phyloP scores from a whole-genome alignment of 1,140 invertebrate genomes.

The Homalodisca vitripennis region DNA sequence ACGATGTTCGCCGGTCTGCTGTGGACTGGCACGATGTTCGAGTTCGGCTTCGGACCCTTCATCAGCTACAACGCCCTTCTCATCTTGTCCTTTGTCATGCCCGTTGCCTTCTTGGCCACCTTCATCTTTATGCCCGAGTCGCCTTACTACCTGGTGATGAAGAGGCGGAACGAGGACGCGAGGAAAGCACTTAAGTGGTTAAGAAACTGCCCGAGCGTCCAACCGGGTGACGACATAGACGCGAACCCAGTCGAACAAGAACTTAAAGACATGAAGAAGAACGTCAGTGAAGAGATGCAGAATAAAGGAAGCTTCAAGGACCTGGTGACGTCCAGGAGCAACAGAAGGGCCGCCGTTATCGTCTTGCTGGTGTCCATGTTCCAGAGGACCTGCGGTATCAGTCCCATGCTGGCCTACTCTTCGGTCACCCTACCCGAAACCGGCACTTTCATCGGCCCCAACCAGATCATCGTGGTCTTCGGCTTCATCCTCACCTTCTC shows the following conservation, averaged over 20 bases:
- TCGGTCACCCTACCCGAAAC: constrained; percentile 43
- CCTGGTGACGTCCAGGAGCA: constrained; percentile 30
- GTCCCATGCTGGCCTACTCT: constrained; percentile 36
- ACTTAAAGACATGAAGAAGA: constrained; percentile 32
- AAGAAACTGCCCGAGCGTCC: constrained; percentile 19
- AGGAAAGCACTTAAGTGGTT: constrained; percentile 52
- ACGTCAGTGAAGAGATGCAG: constrained; percentile 36
- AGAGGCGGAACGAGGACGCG: constrained; percentile 59
- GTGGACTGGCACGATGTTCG: constrained; percentile 69
- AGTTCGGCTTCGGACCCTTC: constrained; percentile 72
- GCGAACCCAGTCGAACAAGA: constrained; percentile 10
- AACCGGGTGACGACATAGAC: constrained; percentile 51
- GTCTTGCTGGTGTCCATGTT: constrained; percentile 29
- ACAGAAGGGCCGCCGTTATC: constrained; percentile 28
- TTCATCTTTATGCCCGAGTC: constrained; percentile 76
- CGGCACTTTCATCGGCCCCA: constrained; percentile 25
- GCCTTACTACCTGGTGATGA: constrained; percentile 66
- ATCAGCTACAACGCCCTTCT: constrained; percentile 65
- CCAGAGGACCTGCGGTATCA: constrained; percentile 34
- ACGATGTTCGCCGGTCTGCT: constrained; percentile 79
- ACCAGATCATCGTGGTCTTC: constrained; percentile 38
- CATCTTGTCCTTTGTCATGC: constrained; percentile 58
- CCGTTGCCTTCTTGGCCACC: constrained; percentile 59
- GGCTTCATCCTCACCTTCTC: constrained; percentile 45
- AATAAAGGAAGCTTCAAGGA: constrained; percentile 30